These are phyloP conservation scores for Schizopygopsis pylzovi DNA, from an alignment of 2,797 vertebrate species.

Conservation along the genomic window DNA sequence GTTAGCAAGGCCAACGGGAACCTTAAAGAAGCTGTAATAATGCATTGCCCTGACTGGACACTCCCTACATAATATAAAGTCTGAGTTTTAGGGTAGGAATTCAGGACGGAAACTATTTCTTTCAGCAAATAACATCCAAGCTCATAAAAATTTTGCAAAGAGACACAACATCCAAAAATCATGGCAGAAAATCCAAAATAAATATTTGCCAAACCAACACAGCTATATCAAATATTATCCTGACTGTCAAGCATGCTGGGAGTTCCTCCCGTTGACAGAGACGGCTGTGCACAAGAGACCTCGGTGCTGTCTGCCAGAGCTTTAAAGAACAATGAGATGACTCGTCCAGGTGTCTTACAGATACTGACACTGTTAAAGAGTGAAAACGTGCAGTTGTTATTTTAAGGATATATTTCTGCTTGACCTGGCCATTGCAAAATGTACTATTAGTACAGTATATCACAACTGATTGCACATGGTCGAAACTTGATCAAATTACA, in stretches of 20 bases:
- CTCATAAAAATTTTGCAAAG: conserved; percentile 7
- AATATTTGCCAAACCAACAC: conserved; percentile 10
- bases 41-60: background rate
- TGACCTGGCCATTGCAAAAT: conserved; percentile 1
- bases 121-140: conserved; percentile 10
- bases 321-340: conserved; percentile 11
- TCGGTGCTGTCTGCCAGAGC: conserved; percentile 7
- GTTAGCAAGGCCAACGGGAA: conserved; percentile 21
- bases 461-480: background rate
- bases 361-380: conserved; percentile 4
- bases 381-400: background rate
- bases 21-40: conserved; percentile 40
- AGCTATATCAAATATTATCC: conserved; percentile 5
- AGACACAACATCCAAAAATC: conserved; percentile 12
- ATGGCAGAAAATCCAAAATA: conserved; percentile 11
- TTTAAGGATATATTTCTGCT: background rate
- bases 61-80: background rate
- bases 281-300: background rate
- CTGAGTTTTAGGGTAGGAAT: conserved; percentile 7
- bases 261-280: conserved; percentile 16
- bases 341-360: conserved; percentile 9
- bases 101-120: background rate
- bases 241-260: background rate
- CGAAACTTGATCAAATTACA: background rate
- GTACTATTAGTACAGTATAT: background rate